These are phyloP conservation scores for Drosophila formosana DNA, from an alignment of 2,888 invertebrate genomes.

Conservation along the genomic window DNA sequence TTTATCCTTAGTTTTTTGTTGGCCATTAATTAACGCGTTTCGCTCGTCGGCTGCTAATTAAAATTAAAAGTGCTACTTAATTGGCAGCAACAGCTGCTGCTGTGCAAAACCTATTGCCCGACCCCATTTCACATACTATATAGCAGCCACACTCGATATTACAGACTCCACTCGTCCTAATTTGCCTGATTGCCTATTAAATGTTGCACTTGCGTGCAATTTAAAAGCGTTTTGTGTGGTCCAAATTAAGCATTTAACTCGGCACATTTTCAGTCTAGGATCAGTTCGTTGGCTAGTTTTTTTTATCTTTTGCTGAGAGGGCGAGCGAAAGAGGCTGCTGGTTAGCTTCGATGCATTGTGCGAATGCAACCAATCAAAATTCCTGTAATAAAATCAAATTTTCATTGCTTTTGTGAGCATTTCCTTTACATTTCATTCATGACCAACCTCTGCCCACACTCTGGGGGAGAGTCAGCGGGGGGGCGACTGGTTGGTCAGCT, in stretches of 20 bases:
- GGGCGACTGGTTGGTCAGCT: slow-evolving; percentile 30
- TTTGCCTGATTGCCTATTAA: slow-evolving; percentile 56
- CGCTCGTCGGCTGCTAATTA: slow-evolving; percentile 67
- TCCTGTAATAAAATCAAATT: slow-evolving; percentile 79
- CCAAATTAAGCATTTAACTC: slow-evolving; percentile 56
- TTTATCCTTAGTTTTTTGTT: slow-evolving; percentile 52
- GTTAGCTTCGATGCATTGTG: slow-evolving; percentile 49
- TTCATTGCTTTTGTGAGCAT: slow-evolving; percentile 73
- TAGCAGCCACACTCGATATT: neutral
- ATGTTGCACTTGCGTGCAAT: slow-evolving; percentile 39
- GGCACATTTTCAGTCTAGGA: neutral
- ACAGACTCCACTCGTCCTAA: slow-evolving; percentile 33
- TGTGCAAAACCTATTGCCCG: slow-evolving; percentile 15
- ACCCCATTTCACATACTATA: neutral
- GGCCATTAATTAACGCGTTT: slow-evolving; percentile 69
- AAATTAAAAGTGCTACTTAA: slow-evolving; percentile 74
- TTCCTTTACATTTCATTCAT: slow-evolving; percentile 58
- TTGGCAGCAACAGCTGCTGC: slow-evolving; percentile 64
- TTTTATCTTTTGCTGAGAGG: neutral
- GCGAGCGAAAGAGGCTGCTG: neutral
- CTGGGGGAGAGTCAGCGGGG: slow-evolving; percentile 9
- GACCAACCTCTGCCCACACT: slow-evolving; percentile 32
- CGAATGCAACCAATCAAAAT: slow-evolving; percentile 76
- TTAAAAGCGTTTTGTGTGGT: slow-evolving; percentile 39
- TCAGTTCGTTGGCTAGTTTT: slow-evolving; percentile 2